Base-by-base conservation (phyloP, 2,888 invertebrate genomes). In the Hydropsyche betteni region DNA sequence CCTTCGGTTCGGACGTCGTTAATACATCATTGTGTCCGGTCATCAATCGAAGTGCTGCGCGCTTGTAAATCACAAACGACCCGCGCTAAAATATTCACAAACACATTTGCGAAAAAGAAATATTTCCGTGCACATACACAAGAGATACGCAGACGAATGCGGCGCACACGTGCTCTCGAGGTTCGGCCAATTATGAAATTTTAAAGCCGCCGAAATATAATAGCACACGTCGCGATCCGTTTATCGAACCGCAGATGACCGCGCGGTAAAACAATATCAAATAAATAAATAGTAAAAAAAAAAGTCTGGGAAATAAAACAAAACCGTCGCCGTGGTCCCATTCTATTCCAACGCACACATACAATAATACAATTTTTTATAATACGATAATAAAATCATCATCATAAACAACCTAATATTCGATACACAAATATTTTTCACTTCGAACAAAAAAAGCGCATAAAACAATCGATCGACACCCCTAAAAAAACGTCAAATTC, bases 121-220 rank as follows among this genome's bases (percentile, higher is more conserved):
- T 24, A 24, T 24, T 24, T 24, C 24, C 24, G 24, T 24, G 24
- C 24, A 24, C 24, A 24, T 24, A 24, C 24, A 24, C 24, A 24
- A 2, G 24, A 24, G 24, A 24, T 24, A 24, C 24, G 24, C 24
- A 24, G 24, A 24, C 24, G 24, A 24, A 24, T 24, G 24, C 24
- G 24, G 24, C 24, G 24, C 24, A 24, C 7, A 33, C 38, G 38
- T 68, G 44, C 44, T 44, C 44, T 44, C 44, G 44, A 44, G 10
- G 44, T 44, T 44, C 75, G 68, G 74, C 73, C 77, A 75, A 77
- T 77, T 77, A 77, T 78, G 75, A 75, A 77, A 77, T 78, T 75
- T 77, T 78, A 75, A 77, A 78, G 75, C 76, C 75, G 74, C 75
- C 77, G 77, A 77, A 77, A 78, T 79, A 79, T 74, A 77, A 77